Evolutionary conservation across 2,113 vertebrate species (phyloP).

Genomic region (human): DNA sequence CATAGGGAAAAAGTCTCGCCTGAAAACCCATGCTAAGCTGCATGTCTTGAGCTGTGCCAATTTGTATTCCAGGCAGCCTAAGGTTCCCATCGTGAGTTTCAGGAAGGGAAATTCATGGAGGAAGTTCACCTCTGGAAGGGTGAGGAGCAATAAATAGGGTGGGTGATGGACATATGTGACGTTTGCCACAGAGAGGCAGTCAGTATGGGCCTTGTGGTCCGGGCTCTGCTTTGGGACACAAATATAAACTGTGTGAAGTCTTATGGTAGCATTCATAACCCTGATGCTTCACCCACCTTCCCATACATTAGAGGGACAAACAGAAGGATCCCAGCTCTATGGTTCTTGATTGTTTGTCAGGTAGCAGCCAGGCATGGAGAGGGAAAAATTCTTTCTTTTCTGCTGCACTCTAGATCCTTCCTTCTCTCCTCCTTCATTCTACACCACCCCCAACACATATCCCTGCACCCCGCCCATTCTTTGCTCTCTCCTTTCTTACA

Average conservation of each 20-base stretch:
- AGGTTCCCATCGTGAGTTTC: not conserved
- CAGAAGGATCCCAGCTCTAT: too few species aligned
- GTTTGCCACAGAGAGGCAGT: conserved; percentile 6
- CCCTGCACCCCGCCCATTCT: not conserved
- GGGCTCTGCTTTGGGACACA: not conserved
- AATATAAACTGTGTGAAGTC: too few species aligned
- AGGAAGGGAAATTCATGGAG: not conserved
- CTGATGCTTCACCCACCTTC: too few species aligned
- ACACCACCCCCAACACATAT: not conserved
- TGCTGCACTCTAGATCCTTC: not conserved
- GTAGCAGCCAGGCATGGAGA: too few species aligned
- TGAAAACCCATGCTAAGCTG: not conserved
- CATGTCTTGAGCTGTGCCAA: not conserved
- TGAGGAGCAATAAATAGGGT: not conserved
- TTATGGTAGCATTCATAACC: too few species aligned
- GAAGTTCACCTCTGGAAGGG: not conserved
- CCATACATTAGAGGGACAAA: too few species aligned
- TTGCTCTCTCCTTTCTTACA: not conserved
- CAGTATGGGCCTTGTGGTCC: not conserved
- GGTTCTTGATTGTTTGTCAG: too few species aligned
- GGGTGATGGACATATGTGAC: not conserved
- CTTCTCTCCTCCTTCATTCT: not conserved
- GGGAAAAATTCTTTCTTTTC: not conserved
- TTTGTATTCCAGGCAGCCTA: not conserved
- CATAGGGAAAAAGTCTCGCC: not conserved